These are phyloP conservation scores for Enteromius fasciolatus DNA, from an alignment of 2,797 vertebrate species.

Conservation along the genomic window DNA sequence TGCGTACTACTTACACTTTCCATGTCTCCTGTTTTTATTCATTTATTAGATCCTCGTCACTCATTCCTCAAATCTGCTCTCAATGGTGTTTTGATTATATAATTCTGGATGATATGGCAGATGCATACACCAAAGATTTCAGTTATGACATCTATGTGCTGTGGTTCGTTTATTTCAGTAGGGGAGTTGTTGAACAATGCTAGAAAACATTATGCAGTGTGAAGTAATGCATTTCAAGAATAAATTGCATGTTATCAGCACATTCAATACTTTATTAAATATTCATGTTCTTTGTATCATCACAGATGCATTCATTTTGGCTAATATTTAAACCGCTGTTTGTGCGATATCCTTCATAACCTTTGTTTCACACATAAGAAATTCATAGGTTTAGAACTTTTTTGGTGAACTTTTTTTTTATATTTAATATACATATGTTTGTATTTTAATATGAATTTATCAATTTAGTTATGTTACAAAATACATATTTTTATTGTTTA, in stretches of 20 bases:
- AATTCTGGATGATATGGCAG: background rate
- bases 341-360: background rate
- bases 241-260: background rate
- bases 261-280: background rate
- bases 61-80: background rate
- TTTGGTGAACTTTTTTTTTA: background rate
- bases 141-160: background rate
- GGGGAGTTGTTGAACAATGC: background rate
- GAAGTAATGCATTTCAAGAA: background rate
- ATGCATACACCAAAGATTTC: background rate
- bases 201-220: background rate
- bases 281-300: background rate
- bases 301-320: background rate
- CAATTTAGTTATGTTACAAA: background rate
- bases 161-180: background rate
- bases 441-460: background rate
- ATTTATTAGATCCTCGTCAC: constrained; percentile 2
- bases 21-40: constrained; percentile 56
- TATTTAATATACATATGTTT: background rate
- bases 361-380: background rate
- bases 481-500: background rate
- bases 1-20: background rate
- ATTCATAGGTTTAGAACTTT: background rate
- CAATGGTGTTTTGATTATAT: background rate
- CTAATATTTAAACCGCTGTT: background rate